Evolutionary conservation across 2,797 vertebrate genomes (phyloP).

Genomic region (Cuniculus paca): DNA sequence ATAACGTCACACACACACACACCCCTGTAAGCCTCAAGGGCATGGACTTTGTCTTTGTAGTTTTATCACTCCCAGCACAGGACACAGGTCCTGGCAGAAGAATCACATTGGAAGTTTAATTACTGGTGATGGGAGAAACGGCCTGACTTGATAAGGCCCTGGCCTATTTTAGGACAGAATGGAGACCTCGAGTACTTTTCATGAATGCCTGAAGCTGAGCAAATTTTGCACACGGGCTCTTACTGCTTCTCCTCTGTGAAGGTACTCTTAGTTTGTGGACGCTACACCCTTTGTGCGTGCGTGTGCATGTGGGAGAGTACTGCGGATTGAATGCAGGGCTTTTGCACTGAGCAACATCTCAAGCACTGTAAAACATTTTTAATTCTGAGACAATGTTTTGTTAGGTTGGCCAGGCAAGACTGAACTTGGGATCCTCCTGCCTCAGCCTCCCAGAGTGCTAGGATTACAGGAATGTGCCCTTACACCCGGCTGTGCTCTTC

Average conservation of each 20-base stretch:
- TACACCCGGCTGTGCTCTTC: not conserved
- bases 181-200: not conserved
- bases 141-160: not conserved
- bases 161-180: slow-evolving; percentile 1
- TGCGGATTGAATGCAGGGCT: not conserved
- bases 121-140: not conserved
- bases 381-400: not conserved
- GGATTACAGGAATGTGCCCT: not conserved
- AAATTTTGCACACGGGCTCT: not conserved
- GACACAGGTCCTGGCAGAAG: not conserved
- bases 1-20: not conserved
- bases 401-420: not conserved
- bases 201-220: not conserved
- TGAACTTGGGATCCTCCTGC: not conserved
- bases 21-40: not conserved
- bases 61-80: not conserved
- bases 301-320: not conserved
- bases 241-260: not conserved
- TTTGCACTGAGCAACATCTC: not conserved
- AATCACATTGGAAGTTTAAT: not conserved
- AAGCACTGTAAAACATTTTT: not conserved
- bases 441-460: not conserved
- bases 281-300: not conserved
- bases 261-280: not conserved
- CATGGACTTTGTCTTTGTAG: not conserved